Evolutionary conservation across 2,888 invertebrate genomes (phyloP).

Genomic region (Catocala sponsa): DNA sequence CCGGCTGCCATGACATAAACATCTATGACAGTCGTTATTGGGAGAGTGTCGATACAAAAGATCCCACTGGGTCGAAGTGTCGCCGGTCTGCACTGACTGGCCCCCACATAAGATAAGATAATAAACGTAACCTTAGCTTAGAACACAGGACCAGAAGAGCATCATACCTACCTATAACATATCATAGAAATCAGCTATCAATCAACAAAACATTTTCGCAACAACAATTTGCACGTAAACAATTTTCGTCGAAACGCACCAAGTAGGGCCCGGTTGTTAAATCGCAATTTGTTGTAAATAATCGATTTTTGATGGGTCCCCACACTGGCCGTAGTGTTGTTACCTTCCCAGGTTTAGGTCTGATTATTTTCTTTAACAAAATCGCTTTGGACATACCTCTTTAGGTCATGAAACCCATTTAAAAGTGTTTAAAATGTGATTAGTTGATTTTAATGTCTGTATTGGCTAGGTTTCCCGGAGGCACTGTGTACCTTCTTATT

Average conservation of each 20-base stretch:
- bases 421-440: constrained; percentile 64
- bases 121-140: too few relatives aligned
- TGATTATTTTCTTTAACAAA: constrained; percentile 39
- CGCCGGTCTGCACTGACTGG: too few relatives aligned
- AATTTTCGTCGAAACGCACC: constrained; percentile 36
- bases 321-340: constrained; percentile 13
- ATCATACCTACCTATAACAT: too few relatives aligned
- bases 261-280: constrained; percentile 65
- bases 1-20: too few relatives aligned
- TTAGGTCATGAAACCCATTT: constrained; percentile 54
- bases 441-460: constrained; percentile 44
- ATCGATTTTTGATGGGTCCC: constrained; percentile 83
- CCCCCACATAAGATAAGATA: too few relatives aligned
- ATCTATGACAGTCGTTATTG: too few relatives aligned
- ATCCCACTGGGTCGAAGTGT: too few relatives aligned
- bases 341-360: constrained; percentile 32
- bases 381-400: constrained; percentile 45
- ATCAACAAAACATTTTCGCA: constrained; percentile 12
- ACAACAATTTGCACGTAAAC: constrained; percentile 23
- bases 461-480: constrained; percentile 31
- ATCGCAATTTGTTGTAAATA: constrained; percentile 77
- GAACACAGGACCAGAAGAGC: too few relatives aligned
- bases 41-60: too few relatives aligned
- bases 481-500: constrained; percentile 26
- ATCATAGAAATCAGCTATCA: constrained; percentile 6